Evolutionary conservation across 2,113 vertebrate species (phyloP), one percentile per base, ranked within the genome.

Genomic region (Hyla sarda): DNA sequence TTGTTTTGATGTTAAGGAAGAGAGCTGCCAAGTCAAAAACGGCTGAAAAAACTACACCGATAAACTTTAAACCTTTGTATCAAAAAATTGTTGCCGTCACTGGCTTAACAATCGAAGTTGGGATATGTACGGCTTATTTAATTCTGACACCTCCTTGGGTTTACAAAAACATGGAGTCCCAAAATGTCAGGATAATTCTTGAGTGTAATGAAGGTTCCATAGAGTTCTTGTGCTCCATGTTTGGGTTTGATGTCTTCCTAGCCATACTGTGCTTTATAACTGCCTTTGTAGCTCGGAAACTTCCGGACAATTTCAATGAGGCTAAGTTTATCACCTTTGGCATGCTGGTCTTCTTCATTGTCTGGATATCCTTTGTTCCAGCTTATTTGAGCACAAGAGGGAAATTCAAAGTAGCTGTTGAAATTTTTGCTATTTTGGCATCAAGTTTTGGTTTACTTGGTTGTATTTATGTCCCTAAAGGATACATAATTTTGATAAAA

Each of bases 341-440:
- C 84, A 95, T 97, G 94, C 90, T 97, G 89, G 95, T 96, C 69
- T 95, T 97, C 91, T 97, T 96, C 89, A 96, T 97, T 0, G 91
- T 96, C 86, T 98, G 96, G 94, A 95, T 96, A 91, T 97, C 96
- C 73, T 97, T 97, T 13, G 94, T 97, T 30, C 96, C 95, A 0
- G 96, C 95, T n/a, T 97, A 96, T 86, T 90, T 98, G 87, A 97
- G 95, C 93, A 97, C 96, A 0, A 94, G 95, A 3, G 96, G 96
- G 32, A 97, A 96, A 89, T 97, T 96, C 91, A 96, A 97, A 93
- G 96, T 97, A 30, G 95, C 96, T 0, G 95, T 96, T 76, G 96
- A 98, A 91, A 96, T 97, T 87, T 97, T 97, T 87, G 96, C 96
- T 62, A 95, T 97, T 87, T 76, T 97, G 90, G 95, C 96, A 1